Percentiles rank a stretch among this genome's conserved stretches.
phyloP scores from a whole-genome alignment of 1,140 invertebrate species.

The Lethrus apterus region DNA sequence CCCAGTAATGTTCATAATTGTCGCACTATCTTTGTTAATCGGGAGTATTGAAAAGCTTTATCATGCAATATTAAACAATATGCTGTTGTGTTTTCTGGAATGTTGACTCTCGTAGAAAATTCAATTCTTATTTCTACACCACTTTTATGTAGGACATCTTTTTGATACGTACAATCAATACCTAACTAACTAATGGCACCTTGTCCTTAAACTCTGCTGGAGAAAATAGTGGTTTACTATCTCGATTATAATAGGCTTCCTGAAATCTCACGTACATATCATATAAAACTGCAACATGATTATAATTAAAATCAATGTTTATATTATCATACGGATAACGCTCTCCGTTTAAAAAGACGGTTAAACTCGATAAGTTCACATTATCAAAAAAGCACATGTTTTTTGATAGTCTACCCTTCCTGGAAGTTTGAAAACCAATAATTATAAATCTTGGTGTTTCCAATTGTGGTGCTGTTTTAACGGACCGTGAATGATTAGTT shows the following conservation, averaged over 20 bases:
- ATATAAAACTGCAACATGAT: conserved; percentile 25
- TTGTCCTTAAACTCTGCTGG: conserved; percentile 7
- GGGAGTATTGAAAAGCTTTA: conserved; percentile 25
- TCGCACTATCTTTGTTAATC: conserved; percentile 15
- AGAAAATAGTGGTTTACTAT: conserved; percentile 16
- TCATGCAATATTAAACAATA: conserved; percentile 30
- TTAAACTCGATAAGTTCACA: conserved; percentile 26
- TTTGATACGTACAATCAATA: conserved; percentile 30
- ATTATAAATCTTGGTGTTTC: conserved; percentile 30
- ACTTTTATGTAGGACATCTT: conserved; percentile 9
- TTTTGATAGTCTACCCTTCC: not conserved
- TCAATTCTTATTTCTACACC: conserved; percentile 19
- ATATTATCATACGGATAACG: conserved; percentile 32
- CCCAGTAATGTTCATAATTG: no score
- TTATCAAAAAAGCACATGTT: conserved; percentile 26
- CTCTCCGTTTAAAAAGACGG: conserved; percentile 31
- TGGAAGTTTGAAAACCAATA: conserved; percentile 8
- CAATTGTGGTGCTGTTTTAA: not conserved
- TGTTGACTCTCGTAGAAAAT: conserved; percentile 22
- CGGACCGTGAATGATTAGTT: conserved; percentile 23
- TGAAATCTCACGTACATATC: conserved; percentile 29
- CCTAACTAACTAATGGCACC: conserved; percentile 22
- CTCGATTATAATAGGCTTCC: conserved; percentile 23
- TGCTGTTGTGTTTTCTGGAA: conserved; percentile 21
- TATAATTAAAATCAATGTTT: conserved; percentile 22